phyloP scores from a whole-genome alignment of 1,140 invertebrate species.

The Euura saliciscinereae region DNA sequence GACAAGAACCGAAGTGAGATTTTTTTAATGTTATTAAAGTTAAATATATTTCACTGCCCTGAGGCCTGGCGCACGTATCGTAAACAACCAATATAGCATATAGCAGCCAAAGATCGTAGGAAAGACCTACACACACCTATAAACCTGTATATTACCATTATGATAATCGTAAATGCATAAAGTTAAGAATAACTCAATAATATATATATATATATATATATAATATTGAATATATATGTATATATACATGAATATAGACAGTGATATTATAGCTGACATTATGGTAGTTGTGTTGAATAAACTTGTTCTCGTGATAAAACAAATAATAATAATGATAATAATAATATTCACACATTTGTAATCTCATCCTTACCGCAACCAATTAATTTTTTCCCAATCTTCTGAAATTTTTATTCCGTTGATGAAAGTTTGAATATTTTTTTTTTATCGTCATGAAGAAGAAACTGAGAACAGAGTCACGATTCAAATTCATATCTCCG shows the following conservation, averaged over 20 bases:
- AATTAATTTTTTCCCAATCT: too few species aligned
- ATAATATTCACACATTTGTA: too few species aligned
- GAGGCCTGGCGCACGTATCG: background rate
- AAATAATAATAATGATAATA: too few species aligned
- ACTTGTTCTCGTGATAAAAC: constrained; percentile 55
- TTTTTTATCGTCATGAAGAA: too few species aligned
- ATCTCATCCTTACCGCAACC: too few species aligned
- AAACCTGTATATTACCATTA: constrained; percentile 46
- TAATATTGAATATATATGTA: constrained; percentile 47
- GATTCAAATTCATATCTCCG: too few species aligned
- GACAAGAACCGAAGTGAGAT: background rate
- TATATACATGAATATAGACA: constrained; percentile 35
- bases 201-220: constrained; percentile 17
- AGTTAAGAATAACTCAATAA: constrained; percentile 37
- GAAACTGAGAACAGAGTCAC: too few species aligned
- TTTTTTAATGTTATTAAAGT: background rate
- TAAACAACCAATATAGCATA: constrained; percentile 6
- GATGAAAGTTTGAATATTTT: too few species aligned
- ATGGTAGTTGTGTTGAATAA: constrained; percentile 56
- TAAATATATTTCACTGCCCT: constrained; percentile 1
- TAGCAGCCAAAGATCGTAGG: constrained; percentile 44
- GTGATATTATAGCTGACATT: constrained; percentile 48
- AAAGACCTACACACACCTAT: constrained; percentile 33
- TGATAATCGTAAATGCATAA: constrained; percentile 44
- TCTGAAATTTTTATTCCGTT: too few species aligned